A percentile compares a stretch with the other conserved stretches of the same genome.
phyloP scores from a whole-genome alignment of 2,113 vertebrate species.

The Pterocles gutturalis region DNA sequence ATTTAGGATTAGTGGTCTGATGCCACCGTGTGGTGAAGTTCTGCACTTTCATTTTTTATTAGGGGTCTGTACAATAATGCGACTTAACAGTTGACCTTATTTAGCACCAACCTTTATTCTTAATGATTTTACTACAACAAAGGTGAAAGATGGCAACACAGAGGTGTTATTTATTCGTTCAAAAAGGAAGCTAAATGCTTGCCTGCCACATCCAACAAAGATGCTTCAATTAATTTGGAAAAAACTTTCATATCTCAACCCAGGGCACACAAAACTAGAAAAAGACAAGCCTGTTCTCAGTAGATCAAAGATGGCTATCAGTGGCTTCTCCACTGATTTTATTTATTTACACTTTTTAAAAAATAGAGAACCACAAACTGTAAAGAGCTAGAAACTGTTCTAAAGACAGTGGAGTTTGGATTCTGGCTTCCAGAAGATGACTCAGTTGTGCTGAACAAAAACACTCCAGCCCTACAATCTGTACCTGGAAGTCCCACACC shows the following conservation, averaged over 20 bases:
- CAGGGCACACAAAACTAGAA: not conserved
- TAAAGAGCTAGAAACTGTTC: not conserved
- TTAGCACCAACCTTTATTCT: not conserved
- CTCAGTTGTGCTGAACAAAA: not conserved
- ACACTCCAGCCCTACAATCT: not conserved
- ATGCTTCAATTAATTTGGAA: not conserved
- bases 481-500: not conserved
- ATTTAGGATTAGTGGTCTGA: not conserved
- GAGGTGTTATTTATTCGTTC: not conserved
- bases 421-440: not conserved
- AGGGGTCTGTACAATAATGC: not conserved
- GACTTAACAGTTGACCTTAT: not conserved
- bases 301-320: not conserved
- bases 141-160: not conserved
- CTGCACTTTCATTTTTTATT: not conserved
- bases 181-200: not conserved
- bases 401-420: not conserved
- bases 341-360: not conserved
- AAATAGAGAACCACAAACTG: not conserved
- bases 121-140: not conserved
- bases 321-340: not conserved
- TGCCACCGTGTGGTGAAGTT: slow-evolving; percentile 54
- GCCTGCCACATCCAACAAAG: not conserved
- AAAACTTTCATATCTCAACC: not conserved
- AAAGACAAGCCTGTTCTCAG: not conserved